phyloP scores from a whole-genome alignment of 2,797 vertebrate species.

The Lerista edwardsae region DNA sequence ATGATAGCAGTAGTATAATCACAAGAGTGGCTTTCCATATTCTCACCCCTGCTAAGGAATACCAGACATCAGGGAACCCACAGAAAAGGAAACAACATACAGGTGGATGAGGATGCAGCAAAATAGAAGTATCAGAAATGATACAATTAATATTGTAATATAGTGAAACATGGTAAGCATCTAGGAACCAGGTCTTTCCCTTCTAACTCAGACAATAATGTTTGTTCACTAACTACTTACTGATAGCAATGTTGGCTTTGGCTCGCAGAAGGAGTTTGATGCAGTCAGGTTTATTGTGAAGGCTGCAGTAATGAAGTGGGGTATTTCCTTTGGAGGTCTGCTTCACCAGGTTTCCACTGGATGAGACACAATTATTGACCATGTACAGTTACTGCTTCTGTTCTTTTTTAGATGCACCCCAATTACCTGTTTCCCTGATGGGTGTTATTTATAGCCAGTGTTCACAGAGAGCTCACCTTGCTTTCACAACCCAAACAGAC shows the following conservation, averaged over 20 bases:
- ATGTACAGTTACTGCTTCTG: background rate
- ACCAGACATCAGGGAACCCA: background rate
- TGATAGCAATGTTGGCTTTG: slow-evolving; percentile 81
- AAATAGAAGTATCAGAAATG: background rate
- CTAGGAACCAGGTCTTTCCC: background rate
- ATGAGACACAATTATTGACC: background rate
- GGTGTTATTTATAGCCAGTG: background rate
- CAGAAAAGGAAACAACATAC: background rate
- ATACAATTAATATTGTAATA: background rate
- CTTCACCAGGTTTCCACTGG: slow-evolving; percentile 78
- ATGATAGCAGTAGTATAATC: background rate
- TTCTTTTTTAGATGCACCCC: background rate
- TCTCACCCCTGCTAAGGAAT: background rate
- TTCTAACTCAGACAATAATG: background rate
- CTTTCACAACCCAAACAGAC: background rate
- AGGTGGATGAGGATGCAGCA: too few species aligned
- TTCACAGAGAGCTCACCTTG: background rate
- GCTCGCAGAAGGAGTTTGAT: slow-evolving; percentile 85
- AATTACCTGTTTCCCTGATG: background rate
- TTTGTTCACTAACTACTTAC: slow-evolving; percentile 66
- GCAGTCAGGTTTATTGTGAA: slow-evolving; percentile 85
- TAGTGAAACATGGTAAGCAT: background rate
- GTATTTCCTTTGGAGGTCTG: slow-evolving; percentile 82
- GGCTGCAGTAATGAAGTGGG: slow-evolving; percentile 84
- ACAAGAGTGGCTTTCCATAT: background rate